Percentiles rank a stretch among this genome's conserved stretches.
These are phyloP conservation scores for Pterostichus madidus DNA, from an alignment of 2,888 invertebrate genomes.

Conservation along the genomic window DNA sequence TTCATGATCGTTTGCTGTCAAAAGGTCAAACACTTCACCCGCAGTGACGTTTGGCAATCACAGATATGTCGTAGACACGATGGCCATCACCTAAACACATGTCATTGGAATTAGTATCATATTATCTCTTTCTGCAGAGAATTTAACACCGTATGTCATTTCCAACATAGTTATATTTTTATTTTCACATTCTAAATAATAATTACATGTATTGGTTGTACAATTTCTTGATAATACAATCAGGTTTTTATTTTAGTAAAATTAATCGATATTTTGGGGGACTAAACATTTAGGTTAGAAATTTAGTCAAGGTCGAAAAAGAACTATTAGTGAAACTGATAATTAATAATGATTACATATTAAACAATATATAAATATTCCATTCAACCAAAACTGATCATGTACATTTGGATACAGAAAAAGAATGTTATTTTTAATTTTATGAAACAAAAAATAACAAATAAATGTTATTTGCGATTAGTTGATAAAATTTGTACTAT, in stretches of 20 bases:
- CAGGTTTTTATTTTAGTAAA: too few relatives aligned
- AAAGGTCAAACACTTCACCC: conserved; percentile 61
- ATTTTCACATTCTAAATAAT: too few relatives aligned
- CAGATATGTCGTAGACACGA: conserved; percentile 53
- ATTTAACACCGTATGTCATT: neutral
- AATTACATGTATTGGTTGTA: too few relatives aligned
- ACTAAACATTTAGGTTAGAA: conserved; percentile 28
- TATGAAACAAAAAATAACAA: too few relatives aligned
- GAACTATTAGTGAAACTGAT: conserved; percentile 24
- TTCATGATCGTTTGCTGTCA: conserved; percentile 84
- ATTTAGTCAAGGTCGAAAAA: conserved; percentile 17
- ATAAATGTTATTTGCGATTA: too few relatives aligned
- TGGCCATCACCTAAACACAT: conserved; percentile 64
- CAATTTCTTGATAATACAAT: too few relatives aligned
- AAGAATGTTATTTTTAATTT: too few relatives aligned
- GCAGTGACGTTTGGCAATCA: conserved; percentile 61
- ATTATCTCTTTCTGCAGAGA: conserved; percentile 9
- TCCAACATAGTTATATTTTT: too few relatives aligned
- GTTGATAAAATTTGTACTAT: too few relatives aligned
- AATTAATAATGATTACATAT: conserved; percentile 3
- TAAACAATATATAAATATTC: neutral
- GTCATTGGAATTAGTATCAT: conserved; percentile 39
- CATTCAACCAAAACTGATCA: too few relatives aligned
- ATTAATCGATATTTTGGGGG: conserved; percentile 16
- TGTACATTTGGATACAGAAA: too few relatives aligned